These are phyloP conservation scores for Sebastes trivittatus DNA, from an alignment of 2,797 vertebrate genomes.

Conservation along the genomic window DNA sequence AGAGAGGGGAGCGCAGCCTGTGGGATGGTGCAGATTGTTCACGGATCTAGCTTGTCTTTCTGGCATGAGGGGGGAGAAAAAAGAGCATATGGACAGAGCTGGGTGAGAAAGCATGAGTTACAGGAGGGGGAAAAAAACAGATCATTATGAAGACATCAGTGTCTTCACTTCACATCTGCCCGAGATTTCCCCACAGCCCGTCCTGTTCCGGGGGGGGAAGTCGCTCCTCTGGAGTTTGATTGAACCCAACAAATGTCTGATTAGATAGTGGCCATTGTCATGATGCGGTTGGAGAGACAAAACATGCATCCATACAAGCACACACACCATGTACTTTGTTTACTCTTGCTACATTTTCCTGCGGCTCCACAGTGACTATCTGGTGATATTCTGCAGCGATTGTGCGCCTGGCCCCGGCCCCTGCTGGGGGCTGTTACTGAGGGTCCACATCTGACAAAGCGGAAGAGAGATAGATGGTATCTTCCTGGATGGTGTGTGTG, in stretches of 20 bases:
- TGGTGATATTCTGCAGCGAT: conserved; percentile 48
- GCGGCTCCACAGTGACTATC: conserved; percentile 66
- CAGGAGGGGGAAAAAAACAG: conserved; percentile 4
- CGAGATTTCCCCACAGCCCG: conserved; percentile 46
- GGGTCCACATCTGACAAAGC: conserved; percentile 34
- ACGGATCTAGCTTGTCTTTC: conserved; percentile 68
- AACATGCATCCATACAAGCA: conserved; percentile 36
- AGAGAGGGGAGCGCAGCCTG: conserved; percentile 46
- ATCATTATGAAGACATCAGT: conserved; percentile 82
- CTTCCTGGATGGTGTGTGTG: conserved; percentile 49
- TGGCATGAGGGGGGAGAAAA: conserved; percentile 39
- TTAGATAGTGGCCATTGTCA: conserved; percentile 20
- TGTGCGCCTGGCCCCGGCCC: conserved; percentile 6
- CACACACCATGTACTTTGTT: conserved; percentile 28
- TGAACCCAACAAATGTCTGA: conserved; percentile 42
- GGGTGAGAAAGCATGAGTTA: conserved; percentile 36
- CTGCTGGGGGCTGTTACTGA: conserved; percentile 16
- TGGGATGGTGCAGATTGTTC: conserved; percentile 79
- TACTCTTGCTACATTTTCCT: conserved; percentile 42
- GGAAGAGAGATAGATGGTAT: conserved; percentile 61
- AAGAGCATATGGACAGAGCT: conserved; percentile 12
- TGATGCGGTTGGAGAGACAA: conserved; percentile 27
- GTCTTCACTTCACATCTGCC: conserved; percentile 75
- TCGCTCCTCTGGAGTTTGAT: conserved; percentile 43
- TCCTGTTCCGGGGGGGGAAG: conserved; percentile 52